Conservation (phyloP, 2,113 vertebrate species). For the Spermophilus dauricus region DNA sequence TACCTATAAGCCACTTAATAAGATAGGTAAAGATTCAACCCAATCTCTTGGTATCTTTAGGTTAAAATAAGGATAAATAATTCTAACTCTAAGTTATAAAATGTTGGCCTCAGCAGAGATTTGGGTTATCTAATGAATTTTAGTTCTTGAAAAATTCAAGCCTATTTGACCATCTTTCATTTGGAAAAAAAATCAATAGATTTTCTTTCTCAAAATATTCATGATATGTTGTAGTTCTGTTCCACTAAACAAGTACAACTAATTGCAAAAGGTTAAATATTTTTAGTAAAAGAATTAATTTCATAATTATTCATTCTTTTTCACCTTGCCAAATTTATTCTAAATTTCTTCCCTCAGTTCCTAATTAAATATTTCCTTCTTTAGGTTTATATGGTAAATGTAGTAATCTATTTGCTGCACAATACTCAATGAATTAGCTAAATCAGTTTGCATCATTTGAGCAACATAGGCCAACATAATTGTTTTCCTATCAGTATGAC, state of each 20-base stretch:
- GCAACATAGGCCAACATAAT: neutral
- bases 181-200: conserved; percentile 43
- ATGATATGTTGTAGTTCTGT: conserved; percentile 40
- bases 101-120: neutral
- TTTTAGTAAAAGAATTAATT: conserved; percentile 70
- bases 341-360: conserved; percentile 14
- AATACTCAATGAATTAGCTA: neutral
- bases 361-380: conserved; percentile 60
- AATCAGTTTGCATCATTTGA: neutral
- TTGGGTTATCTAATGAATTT: neutral
- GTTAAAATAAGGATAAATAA: conserved; percentile 33
- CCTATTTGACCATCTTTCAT: conserved; percentile 37
- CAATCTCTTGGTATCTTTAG: neutral
- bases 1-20: neutral
- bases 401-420: conserved; percentile 19
- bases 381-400: conserved; percentile 3
- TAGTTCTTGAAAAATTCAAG: conserved; percentile 44
- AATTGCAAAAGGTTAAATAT: conserved; percentile 64
- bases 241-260: conserved; percentile 50
- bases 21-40: neutral
- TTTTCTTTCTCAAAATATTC: conserved; percentile 37
- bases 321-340: conserved; percentile 57
- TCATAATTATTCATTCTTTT: conserved; percentile 70
- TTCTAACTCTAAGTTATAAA: conserved; percentile 29
- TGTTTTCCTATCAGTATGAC: neutral